Base-by-base conservation (phyloP, 2,888 invertebrate species). In the Mythimna ferrago region DNA sequence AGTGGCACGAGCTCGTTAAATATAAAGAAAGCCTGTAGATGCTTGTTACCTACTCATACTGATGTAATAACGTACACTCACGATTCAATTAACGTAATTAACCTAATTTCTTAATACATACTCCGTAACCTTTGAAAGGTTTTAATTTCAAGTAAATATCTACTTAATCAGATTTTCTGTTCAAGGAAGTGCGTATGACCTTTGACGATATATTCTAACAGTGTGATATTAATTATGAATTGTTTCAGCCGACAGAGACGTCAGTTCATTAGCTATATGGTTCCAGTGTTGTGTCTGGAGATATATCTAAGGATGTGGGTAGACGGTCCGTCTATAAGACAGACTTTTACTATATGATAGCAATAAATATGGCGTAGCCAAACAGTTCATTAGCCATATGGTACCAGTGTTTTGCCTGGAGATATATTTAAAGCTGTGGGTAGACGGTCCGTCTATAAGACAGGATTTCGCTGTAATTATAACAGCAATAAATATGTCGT, bases 161-260 rank as follows among this genome's bases (percentile, higher is more conserved):
- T 79, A 72, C 61, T 58, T 63, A 80, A 58, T 58, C 48, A 48
- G 54, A 74, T 75, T 78, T 60, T 64, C 35, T 44, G n/a, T 56
- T 67, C 41, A 35, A 32, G 14, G n/a, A 41, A 61, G 26, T 35
- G 14, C n/a, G n/a, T n/a, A n/a, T 57, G 21, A 67, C 54, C 51
- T 75, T 67, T 53, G n/a, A 19, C 32, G 4, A 5, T 60, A 56
- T 44, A n/a, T 67, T 75, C 14, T 11, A 64, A 61, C 32, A 60
- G 63, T 48, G 21, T 65, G 10, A 64, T 70, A 65, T 32, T 71
- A 26, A 53, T 57, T 54, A 32, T 11, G 63, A 44, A 73, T 63
- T 38, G 62, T 53, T 41, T 41, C 41, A 78, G 61, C 35, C 10
- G 53, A 48, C 44, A 48, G 48, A 63, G 58, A 71, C 0, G 11